These are phyloP conservation scores for Phycodurus eques DNA, from an alignment of 2,113 vertebrate species.

Conservation along the genomic window DNA sequence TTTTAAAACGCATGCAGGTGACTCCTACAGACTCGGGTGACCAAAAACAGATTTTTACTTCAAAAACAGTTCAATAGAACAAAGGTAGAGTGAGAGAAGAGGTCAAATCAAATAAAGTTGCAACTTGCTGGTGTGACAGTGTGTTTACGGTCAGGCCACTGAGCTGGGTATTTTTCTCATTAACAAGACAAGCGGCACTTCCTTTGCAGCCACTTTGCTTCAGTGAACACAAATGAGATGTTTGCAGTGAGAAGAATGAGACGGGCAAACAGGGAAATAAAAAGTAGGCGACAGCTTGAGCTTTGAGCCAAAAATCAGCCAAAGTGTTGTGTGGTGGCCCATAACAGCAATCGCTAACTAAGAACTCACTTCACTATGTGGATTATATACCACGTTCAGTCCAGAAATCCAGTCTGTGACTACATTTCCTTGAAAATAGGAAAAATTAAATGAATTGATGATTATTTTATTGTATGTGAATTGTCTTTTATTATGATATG, in stretches of 20 bases:
- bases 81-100: slow-evolving; percentile 1
- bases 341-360: slow-evolving; percentile 24
- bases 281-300: slow-evolving; percentile 29
- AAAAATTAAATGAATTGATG: background rate
- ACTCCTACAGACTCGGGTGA: background rate
- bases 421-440: background rate
- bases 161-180: slow-evolving; percentile 52
- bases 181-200: slow-evolving; percentile 48
- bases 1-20: background rate
- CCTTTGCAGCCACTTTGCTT: slow-evolving; percentile 42
- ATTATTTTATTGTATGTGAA: background rate
- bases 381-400: background rate
- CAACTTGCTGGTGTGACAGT: slow-evolving; percentile 25
- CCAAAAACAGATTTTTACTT: background rate
- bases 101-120: slow-evolving; percentile 36
- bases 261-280: slow-evolving; percentile 29
- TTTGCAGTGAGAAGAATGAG: slow-evolving; percentile 35
- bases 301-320: slow-evolving; percentile 36
- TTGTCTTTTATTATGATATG: background rate
- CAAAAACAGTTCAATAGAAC: background rate
- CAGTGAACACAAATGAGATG: slow-evolving; percentile 60
- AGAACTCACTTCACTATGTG: slow-evolving; percentile 14
- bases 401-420: background rate
- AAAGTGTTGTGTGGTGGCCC: slow-evolving; percentile 33
- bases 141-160: slow-evolving; percentile 38